These are phyloP conservation scores for Regulus satrapa DNA, from an alignment of 2,113 vertebrate species.

Conservation along the genomic window DNA sequence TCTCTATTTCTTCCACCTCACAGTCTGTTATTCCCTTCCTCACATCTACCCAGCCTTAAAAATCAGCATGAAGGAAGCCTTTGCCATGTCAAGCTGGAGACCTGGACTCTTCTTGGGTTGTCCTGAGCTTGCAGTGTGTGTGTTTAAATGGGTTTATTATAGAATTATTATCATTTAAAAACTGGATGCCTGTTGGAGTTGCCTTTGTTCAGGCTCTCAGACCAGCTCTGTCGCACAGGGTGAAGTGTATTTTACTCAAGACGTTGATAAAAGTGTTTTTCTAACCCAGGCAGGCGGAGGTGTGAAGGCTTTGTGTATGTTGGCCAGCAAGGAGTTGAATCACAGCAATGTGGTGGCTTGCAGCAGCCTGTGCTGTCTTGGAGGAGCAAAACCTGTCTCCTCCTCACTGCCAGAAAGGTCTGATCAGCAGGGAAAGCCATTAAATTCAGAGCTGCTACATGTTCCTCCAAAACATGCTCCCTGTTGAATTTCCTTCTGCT, in stretches of 20 bases:
- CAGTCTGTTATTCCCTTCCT: neutral
- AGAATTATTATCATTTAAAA: neutral
- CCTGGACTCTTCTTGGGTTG: rapidly evolving
- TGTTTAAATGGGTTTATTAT: neutral
- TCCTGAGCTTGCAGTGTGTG: neutral
- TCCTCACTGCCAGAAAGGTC: neutral
- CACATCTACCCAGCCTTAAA: neutral
- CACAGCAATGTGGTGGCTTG: neutral
- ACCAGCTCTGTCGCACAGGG: neutral
- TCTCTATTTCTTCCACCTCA: neutral
- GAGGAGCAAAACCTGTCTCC: neutral
- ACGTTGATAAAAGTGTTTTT: neutral
- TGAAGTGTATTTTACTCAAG: neutral
- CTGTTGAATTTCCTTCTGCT: neutral
- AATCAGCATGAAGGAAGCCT: neutral
- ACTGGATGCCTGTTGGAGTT: neutral
- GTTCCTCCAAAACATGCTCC: neutral
- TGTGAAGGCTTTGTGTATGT: neutral
- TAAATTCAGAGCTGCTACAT: neutral
- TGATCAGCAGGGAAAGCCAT: neutral
- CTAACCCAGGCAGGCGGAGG: neutral
- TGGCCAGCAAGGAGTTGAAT: neutral
- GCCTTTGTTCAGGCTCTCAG: neutral
- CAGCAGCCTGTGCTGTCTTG: neutral
- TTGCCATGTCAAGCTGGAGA: neutral